phyloP scores from a whole-genome alignment of 2,888 invertebrate species.

The Caenorhabditis wallacei region DNA sequence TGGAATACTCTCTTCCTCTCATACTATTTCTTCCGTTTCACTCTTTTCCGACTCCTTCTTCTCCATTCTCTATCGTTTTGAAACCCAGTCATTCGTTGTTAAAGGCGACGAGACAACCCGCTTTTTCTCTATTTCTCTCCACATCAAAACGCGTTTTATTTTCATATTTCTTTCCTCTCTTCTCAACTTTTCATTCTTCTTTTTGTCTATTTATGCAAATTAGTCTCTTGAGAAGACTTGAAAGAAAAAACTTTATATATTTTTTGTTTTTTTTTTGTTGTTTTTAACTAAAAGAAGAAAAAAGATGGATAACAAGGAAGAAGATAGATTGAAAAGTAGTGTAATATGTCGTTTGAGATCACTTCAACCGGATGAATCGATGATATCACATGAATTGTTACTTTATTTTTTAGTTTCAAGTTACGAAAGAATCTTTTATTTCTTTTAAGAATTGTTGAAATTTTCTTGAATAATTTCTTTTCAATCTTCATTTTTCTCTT shows the following conservation, averaged over 20 bases:
- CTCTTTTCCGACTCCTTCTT: slow-evolving; percentile 2
- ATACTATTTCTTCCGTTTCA: background rate
- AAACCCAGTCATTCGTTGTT: slow-evolving; percentile 58
- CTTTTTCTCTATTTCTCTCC: slow-evolving; percentile 13
- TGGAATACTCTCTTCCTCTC: background rate
- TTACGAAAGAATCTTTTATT: no score
- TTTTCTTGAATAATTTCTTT: no score
- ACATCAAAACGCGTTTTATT: slow-evolving; percentile 52
- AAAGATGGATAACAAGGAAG: background rate
- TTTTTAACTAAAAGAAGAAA: slow-evolving; percentile 16
- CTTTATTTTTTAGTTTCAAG: no score
- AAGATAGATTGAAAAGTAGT: slow-evolving; percentile 8
- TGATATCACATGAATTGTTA: no score
- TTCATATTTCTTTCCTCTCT: slow-evolving; percentile 36
- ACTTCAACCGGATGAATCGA: no score
- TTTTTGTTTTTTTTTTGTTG: slow-evolving; percentile 3
- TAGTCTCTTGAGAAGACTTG: background rate
- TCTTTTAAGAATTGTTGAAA: no score
- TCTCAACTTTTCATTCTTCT: background rate
- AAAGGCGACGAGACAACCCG: slow-evolving; percentile 36
- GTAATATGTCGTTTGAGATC: slow-evolving; percentile 26
- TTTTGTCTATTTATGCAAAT: slow-evolving; percentile 23
- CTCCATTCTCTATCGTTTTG: background rate
- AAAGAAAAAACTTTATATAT: background rate
- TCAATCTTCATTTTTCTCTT: no score